Base-by-base conservation (phyloP, 2,113 vertebrate species). In the Ellobius talpinus region DNA sequence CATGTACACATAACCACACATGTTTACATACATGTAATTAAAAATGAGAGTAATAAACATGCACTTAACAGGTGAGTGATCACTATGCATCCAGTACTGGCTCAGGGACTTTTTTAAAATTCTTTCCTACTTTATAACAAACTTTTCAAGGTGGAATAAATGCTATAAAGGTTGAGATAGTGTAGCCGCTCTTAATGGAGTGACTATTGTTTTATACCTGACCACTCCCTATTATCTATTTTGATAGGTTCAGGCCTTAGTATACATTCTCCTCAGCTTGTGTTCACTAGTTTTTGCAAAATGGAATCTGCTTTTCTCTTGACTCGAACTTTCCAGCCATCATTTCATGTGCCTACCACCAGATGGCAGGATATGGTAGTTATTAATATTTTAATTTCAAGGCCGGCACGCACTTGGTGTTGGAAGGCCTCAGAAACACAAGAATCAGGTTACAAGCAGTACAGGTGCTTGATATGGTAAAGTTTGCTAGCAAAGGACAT, bases 331-430 rank as follows among this genome's bases (percentile, higher is more conserved):
- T 66, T 36, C 91, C 4, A 87, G 63, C 2, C 78, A 85, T 90
- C 52, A 23, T 89, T 96, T 45, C 55, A 73, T 1, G 7, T 0
- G 0, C 3, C 29, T 0, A 58, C 81, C 97, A 63, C 94, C 86
- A 97, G 97, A 68, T 97, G 97, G 94, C 85, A 94, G 72, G 21
- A 68, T 12, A 61, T 0, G 52, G 77, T 0, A 10, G 76, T 45
- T 81, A 61, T 50, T 95, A 65, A 81, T 63, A 36, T 61, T 91
- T 39, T 36, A 33, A 74, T 90, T 39, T 96, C 12, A 63, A 84
- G 61, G 31, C 5, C 50, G 13, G 70, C 23, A 9, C 55, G 19
- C 55, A 89, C 66, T 87, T 33, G 2, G 11, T 14, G 8, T 1
- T 11, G 7, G 39, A 85, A 91, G 36, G 29, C 1, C 21, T 68